phyloP scores from a whole-genome alignment of 2,113 vertebrate species.

The Bubalus kerabau region DNA sequence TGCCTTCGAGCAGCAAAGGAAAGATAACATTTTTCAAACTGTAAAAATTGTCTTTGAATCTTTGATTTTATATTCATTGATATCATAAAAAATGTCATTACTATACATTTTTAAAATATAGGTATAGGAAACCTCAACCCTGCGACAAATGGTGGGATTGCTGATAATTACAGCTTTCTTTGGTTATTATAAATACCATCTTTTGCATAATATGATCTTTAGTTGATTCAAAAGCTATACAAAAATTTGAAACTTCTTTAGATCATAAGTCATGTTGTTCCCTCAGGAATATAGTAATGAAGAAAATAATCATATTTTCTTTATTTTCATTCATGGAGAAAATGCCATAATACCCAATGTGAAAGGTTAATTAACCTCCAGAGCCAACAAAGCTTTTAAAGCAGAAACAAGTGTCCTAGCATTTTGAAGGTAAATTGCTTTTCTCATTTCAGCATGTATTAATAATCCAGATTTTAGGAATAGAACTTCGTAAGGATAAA shows the following conservation, averaged over 20 bases:
- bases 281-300: background rate
- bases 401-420: background rate
- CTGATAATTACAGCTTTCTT: background rate
- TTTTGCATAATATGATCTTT: background rate
- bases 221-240: background rate
- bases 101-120: background rate
- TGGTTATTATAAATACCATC: background rate
- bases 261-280: background rate
- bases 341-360: background rate
- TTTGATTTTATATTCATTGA: background rate
- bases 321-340: conserved; percentile 22
- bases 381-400: background rate
- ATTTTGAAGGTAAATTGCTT: conserved; percentile 14
- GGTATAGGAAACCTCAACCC: background rate
- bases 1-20: background rate
- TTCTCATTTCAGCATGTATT: background rate
- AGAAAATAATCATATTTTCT: background rate
- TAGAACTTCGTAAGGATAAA: background rate
- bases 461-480: background rate
- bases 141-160: background rate
- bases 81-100: background rate
- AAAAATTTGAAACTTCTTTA: background rate
- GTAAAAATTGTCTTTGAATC: background rate
- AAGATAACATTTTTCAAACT: background rate
- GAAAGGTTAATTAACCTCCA: background rate